Evolutionary conservation across 2,797 vertebrate species (phyloP).

Genomic region (Spheniscus humboldti): DNA sequence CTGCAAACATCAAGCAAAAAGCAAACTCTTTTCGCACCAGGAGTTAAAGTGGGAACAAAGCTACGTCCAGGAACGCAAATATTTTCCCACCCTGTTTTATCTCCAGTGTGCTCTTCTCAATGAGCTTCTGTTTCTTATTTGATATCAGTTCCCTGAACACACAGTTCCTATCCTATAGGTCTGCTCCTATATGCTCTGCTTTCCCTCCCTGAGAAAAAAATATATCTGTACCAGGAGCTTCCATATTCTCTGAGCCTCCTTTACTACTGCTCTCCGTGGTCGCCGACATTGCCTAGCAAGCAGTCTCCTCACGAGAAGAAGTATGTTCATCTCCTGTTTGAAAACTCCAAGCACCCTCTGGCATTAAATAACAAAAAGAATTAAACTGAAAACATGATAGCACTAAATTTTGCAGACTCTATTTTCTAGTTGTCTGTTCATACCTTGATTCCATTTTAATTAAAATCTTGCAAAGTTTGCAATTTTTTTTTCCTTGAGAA

Average conservation of each 20-base stretch:
- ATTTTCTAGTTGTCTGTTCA: not conserved
- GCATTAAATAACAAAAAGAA: not conserved
- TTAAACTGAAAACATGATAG: not conserved
- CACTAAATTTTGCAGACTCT: not conserved
- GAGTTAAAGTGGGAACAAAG: not conserved
- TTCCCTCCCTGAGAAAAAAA: not conserved
- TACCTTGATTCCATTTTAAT: not conserved
- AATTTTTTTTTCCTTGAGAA: not conserved
- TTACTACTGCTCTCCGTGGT: not conserved
- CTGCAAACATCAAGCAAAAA: not conserved
- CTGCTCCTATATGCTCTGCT: not conserved
- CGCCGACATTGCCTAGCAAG: not conserved
- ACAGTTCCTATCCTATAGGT: not conserved
- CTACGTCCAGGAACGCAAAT: rapidly evolving
- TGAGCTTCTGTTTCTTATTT: not conserved
- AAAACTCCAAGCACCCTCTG: not conserved
- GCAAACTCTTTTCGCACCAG: not conserved
- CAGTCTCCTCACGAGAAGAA: not conserved
- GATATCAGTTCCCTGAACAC: not conserved
- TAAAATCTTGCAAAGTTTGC: not conserved
- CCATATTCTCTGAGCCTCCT: not conserved
- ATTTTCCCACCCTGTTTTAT: not conserved
- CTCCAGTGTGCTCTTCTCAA: not conserved
- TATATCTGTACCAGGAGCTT: not conserved
- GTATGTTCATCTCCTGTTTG: not conserved